Base-by-base conservation (phyloP, 2,888 invertebrate species). In the Synergus umbraculus region DNA sequence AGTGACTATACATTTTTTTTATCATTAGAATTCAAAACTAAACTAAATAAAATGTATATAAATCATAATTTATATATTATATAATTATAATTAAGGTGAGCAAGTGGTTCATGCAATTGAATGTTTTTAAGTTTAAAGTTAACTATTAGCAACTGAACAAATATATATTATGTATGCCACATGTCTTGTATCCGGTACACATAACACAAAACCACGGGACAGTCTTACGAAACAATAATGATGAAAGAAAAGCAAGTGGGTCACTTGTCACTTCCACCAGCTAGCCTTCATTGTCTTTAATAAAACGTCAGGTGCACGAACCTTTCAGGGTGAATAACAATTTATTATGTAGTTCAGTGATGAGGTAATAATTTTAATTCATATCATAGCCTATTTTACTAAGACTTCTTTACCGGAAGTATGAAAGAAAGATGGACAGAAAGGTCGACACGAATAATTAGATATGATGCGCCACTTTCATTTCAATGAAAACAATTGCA, bases 261-360 rank as follows among this genome's bases (percentile, higher is more conserved):
- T 69, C 69, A 69, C 69, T 69, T 49, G 69, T 69, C 69, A 69
- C 46, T 69, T 69, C 69, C 69, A 69, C 69, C 22, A 49, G 69
- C 29, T 22, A 18, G 29, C 29, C 29, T 29, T 49, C 15, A 46
- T 49, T 49, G 69, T 29, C 69, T 49, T 69, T 29, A 49, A 29
- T 69, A 69, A 49, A 69, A 49, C 29, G 49, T 69, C 69, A 69
- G 46, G 46, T 69, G 69, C 69, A 69, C 69, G 69, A 69, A 9
- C 29, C 29, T 49, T 69, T 69, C 46, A 49, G 4, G 46, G 49
- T 15, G 8, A 46, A 46, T 13, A 69, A 69, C 15, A 69, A 49
- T 69, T 49, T 29, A 69, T 69, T 49, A 15, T 46, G 22, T 10
- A 54, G n/a, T 22, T 69, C 44, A 29, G 49, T 46, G 69, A 22